Evolutionary conservation across 2,888 invertebrate genomes (phyloP), one percentile per base, ranked within the genome.

Genomic region (Ectropis crepuscularia): DNA sequence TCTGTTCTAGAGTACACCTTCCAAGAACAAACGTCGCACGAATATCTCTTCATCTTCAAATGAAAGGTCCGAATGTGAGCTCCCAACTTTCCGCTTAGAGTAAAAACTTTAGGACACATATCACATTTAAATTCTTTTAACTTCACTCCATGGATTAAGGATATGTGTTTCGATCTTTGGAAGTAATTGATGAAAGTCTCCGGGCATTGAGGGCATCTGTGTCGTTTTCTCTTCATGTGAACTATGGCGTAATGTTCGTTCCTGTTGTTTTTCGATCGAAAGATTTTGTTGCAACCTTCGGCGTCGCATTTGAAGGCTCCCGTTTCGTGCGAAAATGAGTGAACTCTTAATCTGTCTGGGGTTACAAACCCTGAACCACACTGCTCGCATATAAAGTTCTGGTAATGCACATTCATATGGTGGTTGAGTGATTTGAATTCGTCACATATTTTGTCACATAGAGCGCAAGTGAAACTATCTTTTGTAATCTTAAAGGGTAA

Each of bases 1-100:
- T 94, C 93, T 0, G 92, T 91, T 38, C 90, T 92, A 0, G 93
- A 92, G 68, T 93, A 94, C 71, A 94, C 94, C 58, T 90, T 89
- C 85, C 93, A 93, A 8, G 93, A 93, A 50, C 94, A 94, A 0
- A 92, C 77, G 9, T 88, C 83, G 58, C 94, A 94, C 0, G 88
- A 77, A 47, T 89, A 88, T 5, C 92, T 69, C 63, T 91, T 92
- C 55, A 87, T 70, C 63, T 92, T 93, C 12, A 94, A 81, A 76
- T 94, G 94, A 0, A 93, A 87, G 0, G 87, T 83, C 6, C 82
- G 76, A 0, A 89, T 73, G 55, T 92, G 92, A 0, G 85, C 84
- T 0, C 87, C 85, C 5, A 90, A 73, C 63, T 90, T 90, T 0
- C 91, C 91, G 55, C 90, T 90, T 0, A 83, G 64, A 0, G 81